Evolutionary conservation across 2,888 invertebrate genomes (phyloP).

Genomic region (Amaurobius ferox): DNA sequence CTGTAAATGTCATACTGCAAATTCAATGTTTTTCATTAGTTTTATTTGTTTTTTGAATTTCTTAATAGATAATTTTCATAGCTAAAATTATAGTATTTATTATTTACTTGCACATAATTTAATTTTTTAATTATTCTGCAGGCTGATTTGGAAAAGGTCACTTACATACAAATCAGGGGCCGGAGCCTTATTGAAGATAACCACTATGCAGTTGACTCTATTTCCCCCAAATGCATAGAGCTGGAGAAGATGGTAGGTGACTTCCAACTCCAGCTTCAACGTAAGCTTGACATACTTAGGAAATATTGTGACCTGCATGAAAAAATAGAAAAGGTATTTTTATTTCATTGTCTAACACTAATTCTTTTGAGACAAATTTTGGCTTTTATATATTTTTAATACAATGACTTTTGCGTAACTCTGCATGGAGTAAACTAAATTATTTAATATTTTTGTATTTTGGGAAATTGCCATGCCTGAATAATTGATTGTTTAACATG

Average conservation of each 20-base stretch:
- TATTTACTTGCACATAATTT: background rate
- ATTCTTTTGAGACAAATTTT: background rate
- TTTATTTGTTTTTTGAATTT: too few relatives aligned
- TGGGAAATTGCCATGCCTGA: too few relatives aligned
- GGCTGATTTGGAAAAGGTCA: conserved; percentile 88
- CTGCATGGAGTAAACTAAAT: too few relatives aligned
- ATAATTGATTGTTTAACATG: too few relatives aligned
- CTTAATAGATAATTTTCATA: too few relatives aligned
- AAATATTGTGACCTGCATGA: conserved; percentile 94
- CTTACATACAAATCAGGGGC: conserved; percentile 85
- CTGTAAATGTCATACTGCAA: too few relatives aligned
- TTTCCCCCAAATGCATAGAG: conserved; percentile 96
- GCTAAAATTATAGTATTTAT: too few relatives aligned
- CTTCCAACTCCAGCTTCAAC: conserved; percentile 83
- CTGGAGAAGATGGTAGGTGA: conserved; percentile 90
- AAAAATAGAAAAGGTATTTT: conserved; percentile 89
- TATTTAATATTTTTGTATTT: too few relatives aligned
- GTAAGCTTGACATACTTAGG: conserved; percentile 85
- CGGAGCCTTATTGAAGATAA: conserved; percentile 89
- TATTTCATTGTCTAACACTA: conserved; percentile 53
- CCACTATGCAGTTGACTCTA: conserved; percentile 91
- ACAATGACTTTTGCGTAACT: too few relatives aligned
- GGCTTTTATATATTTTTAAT: too few relatives aligned
- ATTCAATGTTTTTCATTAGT: too few relatives aligned
- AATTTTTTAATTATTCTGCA: conserved; percentile 75